phyloP scores from a whole-genome alignment of 2,888 invertebrate species.

The Meteorus colon region DNA sequence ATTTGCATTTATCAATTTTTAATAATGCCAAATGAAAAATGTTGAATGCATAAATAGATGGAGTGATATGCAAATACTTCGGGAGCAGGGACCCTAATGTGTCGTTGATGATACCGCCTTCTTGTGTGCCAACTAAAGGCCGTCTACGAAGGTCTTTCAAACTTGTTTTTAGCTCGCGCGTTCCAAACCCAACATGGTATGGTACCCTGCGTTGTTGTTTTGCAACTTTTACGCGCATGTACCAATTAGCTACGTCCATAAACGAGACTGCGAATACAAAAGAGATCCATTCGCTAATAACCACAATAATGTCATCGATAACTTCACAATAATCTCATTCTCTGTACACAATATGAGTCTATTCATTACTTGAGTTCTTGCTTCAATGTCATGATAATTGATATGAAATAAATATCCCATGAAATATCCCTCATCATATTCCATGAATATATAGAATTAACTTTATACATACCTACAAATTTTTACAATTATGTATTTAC shows the following conservation, averaged over 20 bases:
- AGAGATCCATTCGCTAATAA: not conserved
- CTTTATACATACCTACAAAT: no score
- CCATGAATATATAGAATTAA: no score
- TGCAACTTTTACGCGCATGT: constrained; percentile 12
- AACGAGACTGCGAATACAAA: constrained; percentile 27
- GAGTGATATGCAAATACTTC: not conserved
- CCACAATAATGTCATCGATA: not conserved
- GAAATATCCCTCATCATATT: no score
- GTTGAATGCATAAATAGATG: not conserved
- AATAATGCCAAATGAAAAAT: no score
- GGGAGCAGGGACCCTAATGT: constrained; percentile 14
- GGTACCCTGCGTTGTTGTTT: constrained; percentile 25
- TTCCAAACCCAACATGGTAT: constrained; percentile 50
- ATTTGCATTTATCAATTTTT: not conserved
- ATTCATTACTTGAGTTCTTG: no score
- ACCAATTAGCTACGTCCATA: constrained; percentile 40
- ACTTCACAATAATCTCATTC: not conserved
- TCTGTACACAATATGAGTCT: not conserved
- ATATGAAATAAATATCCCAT: no score
- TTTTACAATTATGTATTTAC: no score
- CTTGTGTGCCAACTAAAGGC: constrained; percentile 26
- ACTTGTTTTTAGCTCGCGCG: constrained; percentile 43
- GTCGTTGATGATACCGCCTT: constrained; percentile 27
- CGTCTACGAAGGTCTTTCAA: constrained; percentile 36
- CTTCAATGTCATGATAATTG: no score